phyloP scores from a whole-genome alignment of 2,888 invertebrate species.

The Noctua janthe region DNA sequence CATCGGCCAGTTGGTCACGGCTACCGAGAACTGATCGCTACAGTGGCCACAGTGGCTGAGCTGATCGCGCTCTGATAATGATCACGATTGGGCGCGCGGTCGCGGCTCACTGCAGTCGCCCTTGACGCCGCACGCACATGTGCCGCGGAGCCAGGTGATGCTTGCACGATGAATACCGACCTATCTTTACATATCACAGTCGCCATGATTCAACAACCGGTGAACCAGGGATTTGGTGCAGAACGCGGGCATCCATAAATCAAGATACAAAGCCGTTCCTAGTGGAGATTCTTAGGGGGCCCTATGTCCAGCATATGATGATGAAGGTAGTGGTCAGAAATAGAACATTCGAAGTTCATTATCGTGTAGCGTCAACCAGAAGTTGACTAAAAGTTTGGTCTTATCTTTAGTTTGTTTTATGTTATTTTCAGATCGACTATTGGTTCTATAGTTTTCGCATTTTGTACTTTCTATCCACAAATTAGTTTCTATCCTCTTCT shows the following conservation, averaged over 20 bases:
- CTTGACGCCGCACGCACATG: constrained; percentile 7
- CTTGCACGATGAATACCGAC: neutral
- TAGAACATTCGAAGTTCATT: neutral
- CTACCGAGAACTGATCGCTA: constrained; percentile 26
- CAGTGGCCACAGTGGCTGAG: constrained; percentile 4
- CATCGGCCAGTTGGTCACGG: constrained; percentile 41
- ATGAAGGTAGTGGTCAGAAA: neutral
- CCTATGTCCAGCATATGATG: neutral
- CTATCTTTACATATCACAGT: neutral
- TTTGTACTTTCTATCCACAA: neutral
- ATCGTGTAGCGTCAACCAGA: neutral
- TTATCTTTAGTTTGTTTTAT: neutral
- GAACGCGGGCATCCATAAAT: neutral
- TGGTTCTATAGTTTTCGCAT: neutral
- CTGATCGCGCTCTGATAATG: constrained; percentile 52
- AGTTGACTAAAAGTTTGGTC: neutral
- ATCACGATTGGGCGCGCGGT: constrained; percentile 27
- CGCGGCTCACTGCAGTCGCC: constrained; percentile 35
- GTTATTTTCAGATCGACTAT: neutral
- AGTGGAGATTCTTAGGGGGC: neutral
- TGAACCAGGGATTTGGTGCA: neutral
- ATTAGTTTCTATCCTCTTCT: neutral
- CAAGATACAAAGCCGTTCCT: neutral
- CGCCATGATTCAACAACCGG: neutral
- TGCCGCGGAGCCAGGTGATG: neutral